Base-by-base conservation (phyloP, 2,113 vertebrate genomes). In the Fregetta grallaria region DNA sequence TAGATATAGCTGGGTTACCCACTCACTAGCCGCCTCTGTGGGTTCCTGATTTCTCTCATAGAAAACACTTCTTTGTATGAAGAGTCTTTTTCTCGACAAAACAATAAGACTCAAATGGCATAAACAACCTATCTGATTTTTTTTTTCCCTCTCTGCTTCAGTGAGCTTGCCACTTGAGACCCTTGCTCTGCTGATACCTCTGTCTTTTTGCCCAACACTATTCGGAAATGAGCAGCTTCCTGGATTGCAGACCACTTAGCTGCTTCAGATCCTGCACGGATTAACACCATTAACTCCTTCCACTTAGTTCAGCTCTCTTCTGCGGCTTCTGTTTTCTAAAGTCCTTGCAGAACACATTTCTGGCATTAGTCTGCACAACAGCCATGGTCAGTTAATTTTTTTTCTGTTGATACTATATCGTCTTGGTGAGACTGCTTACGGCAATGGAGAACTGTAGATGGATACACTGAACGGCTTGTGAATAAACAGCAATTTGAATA, bases 221-320 rank as follows among this genome's bases (percentile, higher is more conserved):
- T 94, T 90, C 1, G 20, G 77, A 96, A 97, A 94, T 83, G 58
- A 96, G 72, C 93, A 96, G 93, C 45, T 88, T 92, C 45, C 88
- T 66, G 49, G 59, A 88, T 71, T 83, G 92, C 32, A 88, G 20
- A 88, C 53, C 93, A 74, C 42, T 96, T 92, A 76, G 78, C 80
- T 73, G 40, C 40, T 72, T 93, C 62, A 80, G 66, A 90, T 82
- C 58, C 78, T 61, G 22, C 71, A 76, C 47, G 59, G 78, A 90
- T 93, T 83, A 95, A 92, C 30, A 53, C 53, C 62, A 83, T 92
- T 94, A 95, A 92, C 58, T 96, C 62, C 55, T 94, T 93, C 85
- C 66, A 90, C 72, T 88, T 96, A 73, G n/a, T 91, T 79, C 62
- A 86, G 22, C 22, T 65, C 59, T 95, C 90, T 90, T 82, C 62